These are phyloP conservation scores for Dendrolimus pini DNA, from an alignment of 2,888 invertebrate species.

Conservation along the genomic window DNA sequence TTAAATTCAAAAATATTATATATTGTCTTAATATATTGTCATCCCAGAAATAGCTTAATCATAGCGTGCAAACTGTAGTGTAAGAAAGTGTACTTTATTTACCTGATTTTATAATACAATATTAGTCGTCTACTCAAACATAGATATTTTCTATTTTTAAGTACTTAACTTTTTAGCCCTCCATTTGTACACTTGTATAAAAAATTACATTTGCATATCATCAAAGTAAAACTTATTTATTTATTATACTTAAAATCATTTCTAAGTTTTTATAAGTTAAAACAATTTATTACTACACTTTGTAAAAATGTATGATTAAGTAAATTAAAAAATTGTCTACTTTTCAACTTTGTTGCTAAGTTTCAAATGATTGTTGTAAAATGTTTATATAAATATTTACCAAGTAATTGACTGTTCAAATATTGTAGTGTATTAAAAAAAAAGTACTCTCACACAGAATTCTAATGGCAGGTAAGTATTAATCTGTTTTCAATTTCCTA, in stretches of 20 bases:
- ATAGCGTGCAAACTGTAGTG: conserved; percentile 2
- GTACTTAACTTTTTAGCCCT: background rate
- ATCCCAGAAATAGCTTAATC: conserved; percentile 1
- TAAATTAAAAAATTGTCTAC: background rate
- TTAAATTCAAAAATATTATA: background rate
- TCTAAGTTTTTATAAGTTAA: conserved; percentile 2
- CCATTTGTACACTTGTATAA: conserved; percentile 53
- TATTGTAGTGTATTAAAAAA: conserved; percentile 29
- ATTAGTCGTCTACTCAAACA: too few species aligned
- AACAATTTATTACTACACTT: conserved; percentile 17
- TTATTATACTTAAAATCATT: conserved; percentile 11
- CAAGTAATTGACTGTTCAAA: conserved; percentile 50
- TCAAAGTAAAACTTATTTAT: conserved; percentile 25
- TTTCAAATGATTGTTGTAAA: conserved; percentile 62
- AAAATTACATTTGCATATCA: conserved; percentile 63
- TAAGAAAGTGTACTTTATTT: background rate
- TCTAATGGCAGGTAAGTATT: background rate
- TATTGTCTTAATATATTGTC: too few species aligned
- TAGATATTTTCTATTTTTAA: too few species aligned
- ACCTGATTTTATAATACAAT: too few species aligned
- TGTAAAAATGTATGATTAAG: conserved; percentile 9
- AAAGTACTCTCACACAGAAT: background rate
- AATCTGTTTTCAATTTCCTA: too few species aligned
- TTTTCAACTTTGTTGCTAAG: conserved; percentile 48
- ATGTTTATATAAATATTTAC: conserved; percentile 65